A percentile compares a stretch with the other conserved stretches of the same genome.
These are phyloP conservation scores for Lasioglossum vierecki DNA, from an alignment of 2,888 invertebrate genomes.

Conservation along the genomic window DNA sequence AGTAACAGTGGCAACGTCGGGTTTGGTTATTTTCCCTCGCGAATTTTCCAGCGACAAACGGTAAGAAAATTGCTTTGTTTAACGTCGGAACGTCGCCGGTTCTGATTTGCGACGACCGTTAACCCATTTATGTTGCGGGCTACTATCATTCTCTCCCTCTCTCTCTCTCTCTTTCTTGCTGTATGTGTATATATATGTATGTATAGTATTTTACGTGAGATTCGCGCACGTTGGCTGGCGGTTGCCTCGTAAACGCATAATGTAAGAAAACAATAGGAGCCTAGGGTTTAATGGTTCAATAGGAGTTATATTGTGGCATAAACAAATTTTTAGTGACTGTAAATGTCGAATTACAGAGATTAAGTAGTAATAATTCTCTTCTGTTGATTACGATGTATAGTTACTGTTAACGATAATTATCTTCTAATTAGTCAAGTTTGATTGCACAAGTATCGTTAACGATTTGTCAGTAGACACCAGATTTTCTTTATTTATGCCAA, in stretches of 20 bases:
- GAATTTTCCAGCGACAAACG: slow-evolving; percentile 22
- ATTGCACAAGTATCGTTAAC: background rate
- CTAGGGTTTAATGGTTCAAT: slow-evolving; percentile 1
- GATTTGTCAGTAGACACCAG: background rate
- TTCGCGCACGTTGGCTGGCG: background rate
- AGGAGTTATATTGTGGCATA: background rate
- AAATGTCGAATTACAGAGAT: background rate
- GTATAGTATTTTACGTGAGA: background rate
- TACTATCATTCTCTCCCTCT: background rate
- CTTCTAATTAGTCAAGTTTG: background rate
- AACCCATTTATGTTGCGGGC: slow-evolving; percentile 13
- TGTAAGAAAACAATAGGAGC: background rate
- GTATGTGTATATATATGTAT: background rate
- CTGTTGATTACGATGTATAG: background rate
- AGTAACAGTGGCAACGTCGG: slow-evolving; percentile 3
- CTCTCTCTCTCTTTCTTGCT: background rate
- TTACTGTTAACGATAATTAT: background rate
- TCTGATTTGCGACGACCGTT: slow-evolving; percentile 15
- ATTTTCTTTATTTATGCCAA: background rate
- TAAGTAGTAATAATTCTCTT: background rate
- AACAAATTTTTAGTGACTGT: background rate
- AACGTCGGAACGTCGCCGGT: background rate
- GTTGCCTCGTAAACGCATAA: slow-evolving; percentile 6
- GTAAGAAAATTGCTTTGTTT: slow-evolving; percentile 34
- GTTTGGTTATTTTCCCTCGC: background rate